These are phyloP conservation scores for Ephestia elutella DNA, from an alignment of 1,140 invertebrate species.

Conservation along the genomic window DNA sequence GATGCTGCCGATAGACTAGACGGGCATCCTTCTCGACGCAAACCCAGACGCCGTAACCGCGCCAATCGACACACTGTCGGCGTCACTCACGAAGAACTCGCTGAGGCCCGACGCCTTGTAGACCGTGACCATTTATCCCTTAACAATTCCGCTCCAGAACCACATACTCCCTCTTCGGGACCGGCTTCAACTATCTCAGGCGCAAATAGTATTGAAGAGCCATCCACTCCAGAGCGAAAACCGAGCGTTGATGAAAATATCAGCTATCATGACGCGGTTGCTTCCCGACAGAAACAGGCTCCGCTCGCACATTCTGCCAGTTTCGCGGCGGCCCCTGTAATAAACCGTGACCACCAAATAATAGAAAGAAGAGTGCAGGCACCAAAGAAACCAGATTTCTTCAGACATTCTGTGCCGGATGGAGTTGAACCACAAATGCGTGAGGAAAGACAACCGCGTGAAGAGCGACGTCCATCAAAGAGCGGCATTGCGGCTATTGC, in stretches of 20 bases:
- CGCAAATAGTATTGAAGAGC: slow-evolving; percentile 31
- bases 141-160: slow-evolving; percentile 23
- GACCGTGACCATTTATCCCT: slow-evolving; percentile 76
- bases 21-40: slow-evolving; percentile 46
- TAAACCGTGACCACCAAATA: slow-evolving; percentile 35
- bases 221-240: slow-evolving; percentile 44
- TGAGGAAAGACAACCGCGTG: slow-evolving; percentile 6
- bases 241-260: slow-evolving; percentile 38
- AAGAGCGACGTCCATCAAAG: slow-evolving; percentile 37
- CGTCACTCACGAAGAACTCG: slow-evolving; percentile 85
- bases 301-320: slow-evolving; percentile 47
- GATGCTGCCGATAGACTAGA: slow-evolving; percentile 62
- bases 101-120: slow-evolving; percentile 82
- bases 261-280: slow-evolving; percentile 49
- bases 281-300: slow-evolving; percentile 38
- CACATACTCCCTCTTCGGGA: slow-evolving; percentile 8
- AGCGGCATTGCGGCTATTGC: slow-evolving; percentile 59
- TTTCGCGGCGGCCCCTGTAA: slow-evolving; percentile 38
- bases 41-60: slow-evolving; percentile 60
- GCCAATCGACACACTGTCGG: slow-evolving; percentile 85
- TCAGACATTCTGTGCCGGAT: slow-evolving; percentile 55
- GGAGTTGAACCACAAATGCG: slow-evolving; percentile 9
- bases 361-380: slow-evolving; percentile 41
- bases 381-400: slow-evolving; percentile 47
- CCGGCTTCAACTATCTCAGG: slow-evolving; percentile 27